These are phyloP conservation scores for Epinephelus lanceolatus DNA, from an alignment of 2,113 vertebrate species.

Conservation along the genomic window DNA sequence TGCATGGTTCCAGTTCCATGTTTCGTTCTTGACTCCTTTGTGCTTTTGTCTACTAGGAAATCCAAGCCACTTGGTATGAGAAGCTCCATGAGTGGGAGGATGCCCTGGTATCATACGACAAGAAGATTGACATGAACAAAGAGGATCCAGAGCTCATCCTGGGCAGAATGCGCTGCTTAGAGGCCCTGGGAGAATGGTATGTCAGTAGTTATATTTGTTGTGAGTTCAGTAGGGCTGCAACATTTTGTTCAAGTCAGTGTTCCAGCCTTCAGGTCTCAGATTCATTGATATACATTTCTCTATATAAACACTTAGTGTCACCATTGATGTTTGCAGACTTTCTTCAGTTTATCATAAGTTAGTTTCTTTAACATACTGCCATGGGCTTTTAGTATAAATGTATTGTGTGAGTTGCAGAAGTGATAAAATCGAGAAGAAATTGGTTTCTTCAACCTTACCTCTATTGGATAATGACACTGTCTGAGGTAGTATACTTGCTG, in stretches of 20 bases:
- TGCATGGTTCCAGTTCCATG: not conserved
- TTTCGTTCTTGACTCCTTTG: not conserved
- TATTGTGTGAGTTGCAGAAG: constrained; percentile 8
- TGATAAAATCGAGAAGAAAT: constrained; percentile 6
- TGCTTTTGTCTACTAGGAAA: constrained; percentile 86
- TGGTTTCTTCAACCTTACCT: constrained; percentile 2
- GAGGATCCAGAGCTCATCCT: constrained; percentile 97
- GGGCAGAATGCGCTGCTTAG: constrained; percentile 97
- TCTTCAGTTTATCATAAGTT: not conserved
- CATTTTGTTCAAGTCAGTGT: not conserved
- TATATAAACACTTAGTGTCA: not conserved
- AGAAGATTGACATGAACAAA: constrained; percentile 98
- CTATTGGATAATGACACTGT: constrained; percentile 17
- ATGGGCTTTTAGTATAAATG: not conserved
- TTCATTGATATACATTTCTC: not conserved
- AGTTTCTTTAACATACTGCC: not conserved
- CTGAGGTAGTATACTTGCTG: not conserved
- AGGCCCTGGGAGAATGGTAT: constrained; percentile 98
- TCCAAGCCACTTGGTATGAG: constrained; percentile 99
- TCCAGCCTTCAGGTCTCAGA: not conserved
- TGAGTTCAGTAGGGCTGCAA: not conserved
- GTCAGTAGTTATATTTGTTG: constrained; percentile 53
- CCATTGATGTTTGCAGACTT: not conserved
- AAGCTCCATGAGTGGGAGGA: constrained; percentile 99
- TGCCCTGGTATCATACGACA: constrained; percentile 95